A percentile compares a stretch with the other conserved stretches of the same genome.
Evolutionary conservation across 2,797 vertebrate genomes (phyloP).

Genomic region (Ataeniobius toweri): DNA sequence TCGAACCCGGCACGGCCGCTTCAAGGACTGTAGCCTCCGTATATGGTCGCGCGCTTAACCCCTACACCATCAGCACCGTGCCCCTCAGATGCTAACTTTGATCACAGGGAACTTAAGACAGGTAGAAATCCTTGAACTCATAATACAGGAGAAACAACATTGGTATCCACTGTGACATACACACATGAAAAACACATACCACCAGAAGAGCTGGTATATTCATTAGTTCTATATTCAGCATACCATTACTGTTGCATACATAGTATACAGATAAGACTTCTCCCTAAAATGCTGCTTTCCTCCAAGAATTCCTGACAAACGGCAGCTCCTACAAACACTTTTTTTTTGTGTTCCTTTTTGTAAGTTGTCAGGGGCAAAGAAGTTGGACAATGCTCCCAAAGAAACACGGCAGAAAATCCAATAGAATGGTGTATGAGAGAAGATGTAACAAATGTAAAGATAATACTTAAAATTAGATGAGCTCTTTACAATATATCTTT

Average conservation of each 20-base stretch:
- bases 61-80: too few relatives aligned
- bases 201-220: not conserved
- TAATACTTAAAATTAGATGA: slow-evolving; percentile 3
- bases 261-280: slow-evolving; percentile 69
- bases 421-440: slow-evolving; percentile 12
- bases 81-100: not conserved
- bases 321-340: not conserved
- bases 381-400: not conserved
- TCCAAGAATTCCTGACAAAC: slow-evolving; percentile 16
- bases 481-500: not conserved
- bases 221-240: slow-evolving; percentile 18
- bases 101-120: not conserved
- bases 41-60: too few relatives aligned
- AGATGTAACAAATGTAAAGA: slow-evolving; percentile 6
- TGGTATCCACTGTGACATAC: not conserved
- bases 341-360: not conserved
- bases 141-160: not conserved
- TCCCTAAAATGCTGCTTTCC: slow-evolving; percentile 35
- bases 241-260: slow-evolving; percentile 69
- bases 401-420: slow-evolving; percentile 26
- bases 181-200: not conserved
- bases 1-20: too few relatives aligned
- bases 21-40: too few relatives aligned
- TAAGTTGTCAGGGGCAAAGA: not conserved
- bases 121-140: not conserved